Base-by-base conservation (phyloP, 2,888 invertebrate genomes). In the Atrina japonica region DNA sequence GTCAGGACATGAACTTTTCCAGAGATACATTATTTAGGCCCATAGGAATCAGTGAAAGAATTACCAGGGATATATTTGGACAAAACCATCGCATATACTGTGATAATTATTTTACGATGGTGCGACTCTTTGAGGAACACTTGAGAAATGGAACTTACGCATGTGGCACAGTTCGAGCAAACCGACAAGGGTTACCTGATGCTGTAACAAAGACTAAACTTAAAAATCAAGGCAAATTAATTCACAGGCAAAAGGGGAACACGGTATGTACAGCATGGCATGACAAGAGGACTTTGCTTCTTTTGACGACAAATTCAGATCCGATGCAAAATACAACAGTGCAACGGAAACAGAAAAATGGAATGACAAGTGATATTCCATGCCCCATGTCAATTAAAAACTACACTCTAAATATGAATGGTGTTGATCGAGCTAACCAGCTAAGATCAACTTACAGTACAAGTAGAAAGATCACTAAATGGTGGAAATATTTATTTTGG, bases 361-460 rank as follows among this genome's bases (percentile, higher is more conserved):
- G 61, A 1, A 53, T 47, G 1, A 45, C 35, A 2, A 58, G n/a
- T 41, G 21, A 67, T 21, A 53, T 67, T 2, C 43, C 67, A 0
- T 55, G 67, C 29, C 67, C 67, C 16, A 7, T 7, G 9, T 40
- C 30, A 1, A 3, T 40, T n/a, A 56, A 63, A 21, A 9, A 29
- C 14, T 60, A 53, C 23, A 53, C 25, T 35, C 1, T 2, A n/a
- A 2, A 52, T 11, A 61, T 61, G 49, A 66, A 66, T 66, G 65
- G 65, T 3, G 64, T 64, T 1, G 65, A 56, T 18, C 18, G 21
- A 18, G 45, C 65, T n/a, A 56, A 66, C n/a, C 55, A 66, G 14
- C 49, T 52, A 1, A 55, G 65, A 29, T 50, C 65, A 47, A 52
- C 30, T 2, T 56, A 66, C 27, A 49, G 29, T 21, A 66, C 27